Conservation (phyloP, 2,797 vertebrate genomes). For the Otolemur crassicaudatus region DNA sequence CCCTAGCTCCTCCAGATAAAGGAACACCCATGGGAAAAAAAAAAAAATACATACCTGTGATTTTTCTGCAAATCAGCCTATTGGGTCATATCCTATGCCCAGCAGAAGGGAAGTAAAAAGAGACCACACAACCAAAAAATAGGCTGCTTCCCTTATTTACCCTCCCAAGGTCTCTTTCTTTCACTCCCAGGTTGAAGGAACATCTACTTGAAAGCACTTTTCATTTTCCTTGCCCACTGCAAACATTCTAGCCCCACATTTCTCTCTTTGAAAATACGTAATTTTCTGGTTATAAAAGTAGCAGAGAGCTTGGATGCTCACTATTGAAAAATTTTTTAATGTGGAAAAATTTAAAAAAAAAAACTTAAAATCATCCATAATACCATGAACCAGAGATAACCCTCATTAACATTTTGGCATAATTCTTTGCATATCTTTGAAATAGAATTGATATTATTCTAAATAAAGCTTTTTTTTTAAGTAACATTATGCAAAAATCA, state of each 20-base stretch:
- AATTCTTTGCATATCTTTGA: conserved; percentile 1
- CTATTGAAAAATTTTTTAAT: background rate
- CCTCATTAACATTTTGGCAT: background rate
- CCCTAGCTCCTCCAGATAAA: background rate
- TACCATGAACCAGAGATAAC: background rate
- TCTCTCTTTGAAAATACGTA: background rate
- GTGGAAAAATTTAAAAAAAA: background rate
- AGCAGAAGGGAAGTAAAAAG: background rate
- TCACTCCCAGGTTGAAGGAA: background rate
- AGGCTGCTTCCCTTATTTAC: background rate
- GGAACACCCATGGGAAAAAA: background rate
- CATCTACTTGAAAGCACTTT: background rate
- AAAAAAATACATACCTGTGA: background rate
- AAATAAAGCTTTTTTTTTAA: background rate
- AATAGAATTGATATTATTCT: background rate
- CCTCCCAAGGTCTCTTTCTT: background rate
- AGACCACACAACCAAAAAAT: background rate
- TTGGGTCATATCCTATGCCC: background rate
- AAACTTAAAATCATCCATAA: conserved; percentile 8
- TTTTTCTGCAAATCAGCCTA: background rate
- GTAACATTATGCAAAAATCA: background rate
- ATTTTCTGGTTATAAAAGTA: conserved; percentile 19
- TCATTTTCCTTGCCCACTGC: background rate
- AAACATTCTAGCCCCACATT: background rate
- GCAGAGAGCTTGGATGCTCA: background rate